phyloP scores from a whole-genome alignment of 2,888 invertebrate genomes.

The Xestia sexstrigata region DNA sequence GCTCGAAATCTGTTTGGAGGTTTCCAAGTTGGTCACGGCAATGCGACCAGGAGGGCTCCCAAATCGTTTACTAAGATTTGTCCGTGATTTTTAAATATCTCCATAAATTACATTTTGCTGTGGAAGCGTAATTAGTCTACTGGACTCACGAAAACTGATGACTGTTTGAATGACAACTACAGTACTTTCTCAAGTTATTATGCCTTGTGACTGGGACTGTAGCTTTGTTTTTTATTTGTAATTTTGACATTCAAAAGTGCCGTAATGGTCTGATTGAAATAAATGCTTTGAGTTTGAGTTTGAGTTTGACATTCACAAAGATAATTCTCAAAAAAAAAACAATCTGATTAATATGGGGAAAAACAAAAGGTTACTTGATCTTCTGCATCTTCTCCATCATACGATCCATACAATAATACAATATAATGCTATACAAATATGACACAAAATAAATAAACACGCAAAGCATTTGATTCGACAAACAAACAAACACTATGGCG shows the following conservation, averaged over 20 bases:
- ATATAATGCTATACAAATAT: slow-evolving; percentile 44
- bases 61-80: not conserved
- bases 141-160: not conserved
- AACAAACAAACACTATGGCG: slow-evolving; percentile 31
- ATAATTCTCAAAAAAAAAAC: not conserved
- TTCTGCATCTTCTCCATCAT: slow-evolving; percentile 29
- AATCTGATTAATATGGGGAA: not conserved
- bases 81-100: not conserved
- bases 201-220: no score
- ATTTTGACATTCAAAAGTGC: no score
- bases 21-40: not conserved
- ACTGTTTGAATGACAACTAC: no score
- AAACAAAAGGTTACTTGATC: slow-evolving; percentile 1
- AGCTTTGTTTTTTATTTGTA: no score
- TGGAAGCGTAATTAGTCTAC: not conserved
- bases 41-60: not conserved
- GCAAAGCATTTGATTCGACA: slow-evolving; percentile 54
- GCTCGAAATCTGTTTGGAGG: not conserved
- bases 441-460: slow-evolving; percentile 42
- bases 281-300: no score
- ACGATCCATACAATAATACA: slow-evolving; percentile 26
- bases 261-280: no score
- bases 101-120: not conserved
- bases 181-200: no score
- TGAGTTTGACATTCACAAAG: not conserved